Evolutionary conservation across 2,888 invertebrate genomes (phyloP).

Genomic region (Lysandra bellargus): DNA sequence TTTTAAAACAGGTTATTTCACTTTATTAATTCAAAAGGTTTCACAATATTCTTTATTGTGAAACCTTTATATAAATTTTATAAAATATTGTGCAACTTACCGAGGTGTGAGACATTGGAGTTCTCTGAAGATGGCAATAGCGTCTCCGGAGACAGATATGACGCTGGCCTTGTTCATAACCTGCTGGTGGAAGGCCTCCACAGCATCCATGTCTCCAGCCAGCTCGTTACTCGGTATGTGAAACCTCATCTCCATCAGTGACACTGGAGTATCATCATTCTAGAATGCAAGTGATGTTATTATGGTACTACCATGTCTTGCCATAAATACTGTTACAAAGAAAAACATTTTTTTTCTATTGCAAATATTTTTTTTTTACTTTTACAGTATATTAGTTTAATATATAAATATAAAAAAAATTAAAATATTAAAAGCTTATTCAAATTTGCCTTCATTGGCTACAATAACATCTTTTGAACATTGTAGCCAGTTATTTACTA

Average conservation of each 20-base stretch:
- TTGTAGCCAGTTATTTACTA: too few relatives aligned
- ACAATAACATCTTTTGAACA: too few relatives aligned
- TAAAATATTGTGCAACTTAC: slow-evolving; percentile 63
- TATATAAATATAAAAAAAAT: too few relatives aligned
- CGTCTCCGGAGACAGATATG: slow-evolving; percentile 98
- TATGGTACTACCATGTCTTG: not conserved
- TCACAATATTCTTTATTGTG: not conserved
- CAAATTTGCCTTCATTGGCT: too few relatives aligned
- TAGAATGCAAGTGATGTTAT: slow-evolving; percentile 64
- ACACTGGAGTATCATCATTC: slow-evolving; percentile 99
- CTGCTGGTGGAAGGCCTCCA: slow-evolving; percentile 97
- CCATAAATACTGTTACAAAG: too few relatives aligned
- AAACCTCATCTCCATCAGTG: slow-evolving; percentile 98
- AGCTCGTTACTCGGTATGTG: slow-evolving; percentile 96
- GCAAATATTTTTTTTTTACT: too few relatives aligned
- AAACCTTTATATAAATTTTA: too few relatives aligned
- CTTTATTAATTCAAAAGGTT: not conserved
- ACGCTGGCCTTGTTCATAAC: slow-evolving; percentile 99
- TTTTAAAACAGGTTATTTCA: too few relatives aligned
- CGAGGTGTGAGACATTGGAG: slow-evolving; percentile 99
- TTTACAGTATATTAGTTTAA: too few relatives aligned
- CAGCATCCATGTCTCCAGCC: slow-evolving; percentile 93
- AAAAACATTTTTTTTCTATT: too few relatives aligned
- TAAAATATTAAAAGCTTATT: too few relatives aligned
- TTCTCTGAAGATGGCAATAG: slow-evolving; percentile 97